Evolutionary conservation across 2,888 invertebrate species (phyloP).

Genomic region (Drosophila melanocephala): DNA sequence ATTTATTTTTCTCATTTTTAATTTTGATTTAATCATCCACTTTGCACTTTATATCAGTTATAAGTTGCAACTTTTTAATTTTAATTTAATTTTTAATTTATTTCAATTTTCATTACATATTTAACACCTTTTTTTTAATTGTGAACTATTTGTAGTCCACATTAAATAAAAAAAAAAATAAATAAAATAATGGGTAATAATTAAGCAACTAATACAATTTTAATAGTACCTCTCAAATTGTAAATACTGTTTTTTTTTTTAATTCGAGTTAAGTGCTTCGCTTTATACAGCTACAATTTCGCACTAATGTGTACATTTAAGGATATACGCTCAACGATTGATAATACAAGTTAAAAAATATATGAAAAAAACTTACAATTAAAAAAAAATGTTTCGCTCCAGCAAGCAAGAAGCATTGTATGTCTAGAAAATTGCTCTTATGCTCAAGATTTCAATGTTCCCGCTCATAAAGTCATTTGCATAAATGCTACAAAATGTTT

Average conservation of each 20-base stretch:
- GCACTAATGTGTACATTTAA: background rate
- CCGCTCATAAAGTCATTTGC: conserved; percentile 71
- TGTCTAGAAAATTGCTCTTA: conserved; percentile 39
- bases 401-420: background rate
- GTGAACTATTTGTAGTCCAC: too few relatives aligned
- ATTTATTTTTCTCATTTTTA: background rate
- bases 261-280: too few relatives aligned
- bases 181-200: background rate
- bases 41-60: background rate
- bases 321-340: background rate
- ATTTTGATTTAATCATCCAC: background rate
- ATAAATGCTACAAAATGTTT: conserved; percentile 70
- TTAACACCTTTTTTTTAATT: background rate
- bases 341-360: background rate
- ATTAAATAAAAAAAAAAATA: background rate
- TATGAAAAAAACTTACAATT: background rate
- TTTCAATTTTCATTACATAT: too few relatives aligned
- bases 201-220: background rate
- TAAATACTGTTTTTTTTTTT: background rate
- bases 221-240: background rate
- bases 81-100: background rate
- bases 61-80: background rate
- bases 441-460: conserved; percentile 49
- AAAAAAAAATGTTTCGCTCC: background rate
- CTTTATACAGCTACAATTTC: background rate